These are phyloP conservation scores for Clarias laeviceps DNA, from an alignment of 2,797 vertebrate species.

Conservation along the genomic window DNA sequence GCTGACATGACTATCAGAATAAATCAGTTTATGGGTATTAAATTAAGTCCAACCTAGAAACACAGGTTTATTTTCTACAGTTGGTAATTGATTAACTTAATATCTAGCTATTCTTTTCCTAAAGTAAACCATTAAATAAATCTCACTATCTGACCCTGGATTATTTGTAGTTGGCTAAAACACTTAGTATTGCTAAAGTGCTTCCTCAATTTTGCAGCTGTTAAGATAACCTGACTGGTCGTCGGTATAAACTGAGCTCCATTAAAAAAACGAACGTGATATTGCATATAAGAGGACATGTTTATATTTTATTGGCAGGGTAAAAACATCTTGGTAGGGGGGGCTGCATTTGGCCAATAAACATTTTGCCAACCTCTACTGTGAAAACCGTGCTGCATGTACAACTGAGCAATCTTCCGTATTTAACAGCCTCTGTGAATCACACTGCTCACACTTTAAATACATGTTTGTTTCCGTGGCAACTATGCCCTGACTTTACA, in stretches of 20 bases:
- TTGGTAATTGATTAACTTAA: neutral
- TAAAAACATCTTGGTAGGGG: neutral
- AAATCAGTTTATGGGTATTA: neutral
- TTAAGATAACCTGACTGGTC: neutral
- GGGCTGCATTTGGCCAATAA: neutral
- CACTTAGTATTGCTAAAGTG: no score
- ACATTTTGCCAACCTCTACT: neutral
- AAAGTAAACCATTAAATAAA: neutral
- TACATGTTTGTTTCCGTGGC: conserved; percentile 63
- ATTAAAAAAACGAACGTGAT: neutral
- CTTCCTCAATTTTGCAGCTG: neutral
- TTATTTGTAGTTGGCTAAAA: neutral
- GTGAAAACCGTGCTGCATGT: conserved; percentile 20
- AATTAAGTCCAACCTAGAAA: neutral
- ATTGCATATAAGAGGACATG: neutral
- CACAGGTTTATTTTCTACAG: neutral
- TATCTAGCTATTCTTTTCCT: neutral
- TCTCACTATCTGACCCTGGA: neutral
- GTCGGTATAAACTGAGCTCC: neutral
- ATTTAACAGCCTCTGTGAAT: conserved; percentile 14
- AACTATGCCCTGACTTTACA: conserved; percentile 60
- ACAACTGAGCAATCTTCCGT: conserved; percentile 22
- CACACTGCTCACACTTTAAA: conserved; percentile 41
- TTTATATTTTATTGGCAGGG: neutral
- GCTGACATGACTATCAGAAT: neutral